These are phyloP conservation scores for Amphipoea lucens DNA, from an alignment of 2,888 invertebrate species.

Conservation along the genomic window DNA sequence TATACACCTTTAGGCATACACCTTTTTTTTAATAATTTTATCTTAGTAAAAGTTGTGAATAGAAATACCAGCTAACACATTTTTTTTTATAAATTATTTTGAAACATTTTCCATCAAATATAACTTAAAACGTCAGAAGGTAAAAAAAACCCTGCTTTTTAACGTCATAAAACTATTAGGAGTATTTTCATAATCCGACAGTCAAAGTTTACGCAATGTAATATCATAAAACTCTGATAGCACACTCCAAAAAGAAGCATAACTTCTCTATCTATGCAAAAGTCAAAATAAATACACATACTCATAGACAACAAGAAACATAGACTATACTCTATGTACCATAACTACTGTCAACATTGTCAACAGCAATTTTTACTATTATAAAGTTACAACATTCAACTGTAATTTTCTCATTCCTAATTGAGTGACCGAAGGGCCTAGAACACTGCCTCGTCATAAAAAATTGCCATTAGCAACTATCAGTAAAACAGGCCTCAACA, in stretches of 20 bases:
- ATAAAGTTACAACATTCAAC: background rate
- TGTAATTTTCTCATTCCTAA: constrained; percentile 8
- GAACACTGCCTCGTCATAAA: background rate
- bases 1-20: background rate
- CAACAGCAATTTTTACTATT: constrained; percentile 13
- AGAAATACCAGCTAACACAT: background rate
- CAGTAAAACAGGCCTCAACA: background rate
- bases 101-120: background rate
- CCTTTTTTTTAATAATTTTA: background rate
- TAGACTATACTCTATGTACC: constrained; percentile 28
- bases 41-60: background rate
- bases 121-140: background rate
- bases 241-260: constrained; percentile 52
- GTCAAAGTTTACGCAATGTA: constrained; percentile 29
- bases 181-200: background rate
- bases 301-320: constrained; percentile 27
- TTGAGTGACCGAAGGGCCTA: constrained; percentile 6
- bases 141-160: background rate
- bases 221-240: constrained; percentile 52
- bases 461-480: background rate
- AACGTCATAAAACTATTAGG: background rate
- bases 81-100: background rate
- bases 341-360: constrained; percentile 4
- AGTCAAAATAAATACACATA: constrained; percentile 57
- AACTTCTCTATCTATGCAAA: constrained; percentile 23